Base-by-base conservation (phyloP, 2,888 invertebrate genomes). In the Nematopogon swammerdamellus region DNA sequence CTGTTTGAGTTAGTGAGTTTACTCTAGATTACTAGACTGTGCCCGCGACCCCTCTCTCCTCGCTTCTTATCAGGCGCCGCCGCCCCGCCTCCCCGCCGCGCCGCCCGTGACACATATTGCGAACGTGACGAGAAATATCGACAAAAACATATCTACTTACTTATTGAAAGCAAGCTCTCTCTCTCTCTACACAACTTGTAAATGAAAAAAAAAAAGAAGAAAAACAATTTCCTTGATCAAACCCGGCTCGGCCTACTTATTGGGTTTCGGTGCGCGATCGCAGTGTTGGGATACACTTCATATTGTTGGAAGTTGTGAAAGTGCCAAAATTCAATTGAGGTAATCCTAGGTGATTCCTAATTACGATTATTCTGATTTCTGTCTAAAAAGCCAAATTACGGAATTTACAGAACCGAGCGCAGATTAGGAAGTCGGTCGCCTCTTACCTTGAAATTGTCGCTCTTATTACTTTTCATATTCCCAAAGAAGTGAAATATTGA, bases 71-170 rank as follows among this genome's bases (percentile, higher is more conserved):
- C 36, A 8, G 11, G 36, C 36, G n/a, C 14, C 36, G 11, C 36
- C 6, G 3, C 36, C 36, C 36, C 36, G 36, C 11, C 36, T 8
- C 36, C 36, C 36, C 11, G 50, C 54, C 51, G 19, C 51, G 47
- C 29, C 29, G 17, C 46, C 52, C 45, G 52, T 50, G 50, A 51
- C 50, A 52, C 52, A 52, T 52, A 52, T 52, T 52, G 50, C 49
- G 52, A 16, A 47, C 52, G 52, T 52, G 52, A 52, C 47, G 45
- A 36, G 49, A 52, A 52, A 49, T 52, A 49, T 48, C 50, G 48
- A 52, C 36, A 36, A 36, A 36, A 36, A 14, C 8, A 36, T 36
- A 36, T 36, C 36, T 36, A 36, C 36, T 36, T 36, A 36, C 36
- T 36, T 36, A 36, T 36, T 36, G 36, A 36, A 36, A 36, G 36